Evolutionary conservation across 1,140 invertebrate genomes (phyloP), one percentile per base, ranked within the genome.

Genomic region (Megalopta genalis): DNA sequence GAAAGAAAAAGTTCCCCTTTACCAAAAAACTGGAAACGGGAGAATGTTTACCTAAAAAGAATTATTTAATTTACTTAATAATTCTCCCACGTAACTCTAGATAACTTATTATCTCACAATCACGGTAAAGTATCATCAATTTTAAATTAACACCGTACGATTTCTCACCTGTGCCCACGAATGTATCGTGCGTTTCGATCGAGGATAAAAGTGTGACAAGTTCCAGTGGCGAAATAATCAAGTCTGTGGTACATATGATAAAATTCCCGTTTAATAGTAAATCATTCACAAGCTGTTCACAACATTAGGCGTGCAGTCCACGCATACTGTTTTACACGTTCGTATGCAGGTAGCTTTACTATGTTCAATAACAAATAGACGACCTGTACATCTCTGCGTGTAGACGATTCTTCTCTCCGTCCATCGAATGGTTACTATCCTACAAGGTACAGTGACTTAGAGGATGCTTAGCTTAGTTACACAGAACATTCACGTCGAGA

Each of bases 311-410:
- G 21, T 60, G 4, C 39, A 2, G 46, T 59, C 46, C 42, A 27
- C 46, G 52, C 57, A 49, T 67, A 64, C 12, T 64, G n/a, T 54
- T n/a, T n/a, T 71, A 42, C 54, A 62, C 21, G 42, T 21, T 32
- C 16, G 69, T 74, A 69, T 80, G 67, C 32, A 32, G 62, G 3
- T 76, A 66, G 75, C 80, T 83, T n/a, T 74, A 70, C 62, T 85
- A 85, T 84, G 74, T 84, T 81, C 82, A 84, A 59, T 75, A 23
- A 39, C 64, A 74, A 84, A 74, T 57, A 63, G 69, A 77, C 12
- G 84, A 18, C 77, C n/a, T 83, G 69, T 81, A 85, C 77, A 85
- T 49, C 21, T 85, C 84, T 81, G 77, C 46, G 69, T 67, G 46
- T n/a, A 57, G 21, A n/a, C 5, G 7, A n/a, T 57, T 65, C 32